Evolutionary conservation across 1,140 invertebrate species (phyloP).

Genomic region (Zaprionus camerounensis): DNA sequence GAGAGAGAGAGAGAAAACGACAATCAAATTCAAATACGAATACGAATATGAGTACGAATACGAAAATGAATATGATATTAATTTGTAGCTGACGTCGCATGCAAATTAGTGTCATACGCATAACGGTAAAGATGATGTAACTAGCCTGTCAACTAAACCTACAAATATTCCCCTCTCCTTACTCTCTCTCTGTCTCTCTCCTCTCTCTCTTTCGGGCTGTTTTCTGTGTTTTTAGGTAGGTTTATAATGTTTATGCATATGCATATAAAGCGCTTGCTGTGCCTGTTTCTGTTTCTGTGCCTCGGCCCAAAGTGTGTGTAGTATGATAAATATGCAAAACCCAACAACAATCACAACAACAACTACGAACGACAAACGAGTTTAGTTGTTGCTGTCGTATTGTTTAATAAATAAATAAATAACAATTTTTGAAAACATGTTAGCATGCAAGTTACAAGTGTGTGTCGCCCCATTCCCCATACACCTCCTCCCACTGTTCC

Average conservation of each 20-base stretch:
- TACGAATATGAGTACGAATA: conserved; percentile 16
- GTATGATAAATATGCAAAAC: conserved; percentile 52
- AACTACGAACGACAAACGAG: conserved; percentile 50
- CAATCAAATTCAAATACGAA: conserved; percentile 2
- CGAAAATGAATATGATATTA: conserved; percentile 65
- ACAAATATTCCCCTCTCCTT: conserved; percentile 21
- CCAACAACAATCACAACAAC: conserved; percentile 37
- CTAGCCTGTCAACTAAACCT: conserved; percentile 56
- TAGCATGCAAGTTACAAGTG: conserved; percentile 78
- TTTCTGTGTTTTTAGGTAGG: conserved; percentile 30
- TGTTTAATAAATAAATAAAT: conserved; percentile 78
- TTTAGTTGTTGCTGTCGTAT: conserved; percentile 59
- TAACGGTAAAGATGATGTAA: conserved; percentile 79
- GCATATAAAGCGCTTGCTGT: conserved; percentile 30
- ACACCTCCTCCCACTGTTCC: neutral
- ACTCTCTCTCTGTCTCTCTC: neutral
- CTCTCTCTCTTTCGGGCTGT: neutral
- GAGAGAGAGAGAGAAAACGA: neutral
- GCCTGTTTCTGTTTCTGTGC: conserved; percentile 8
- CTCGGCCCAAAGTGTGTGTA: conserved; percentile 38
- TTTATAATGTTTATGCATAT: conserved; percentile 45
- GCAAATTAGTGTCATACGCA: conserved; percentile 80
- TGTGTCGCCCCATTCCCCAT: conserved; percentile 32
- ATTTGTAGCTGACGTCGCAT: conserved; percentile 59
- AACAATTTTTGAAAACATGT: conserved; percentile 68